phyloP scores from a whole-genome alignment of 1,140 invertebrate genomes.

The Anagrus nilaparvatae region DNA sequence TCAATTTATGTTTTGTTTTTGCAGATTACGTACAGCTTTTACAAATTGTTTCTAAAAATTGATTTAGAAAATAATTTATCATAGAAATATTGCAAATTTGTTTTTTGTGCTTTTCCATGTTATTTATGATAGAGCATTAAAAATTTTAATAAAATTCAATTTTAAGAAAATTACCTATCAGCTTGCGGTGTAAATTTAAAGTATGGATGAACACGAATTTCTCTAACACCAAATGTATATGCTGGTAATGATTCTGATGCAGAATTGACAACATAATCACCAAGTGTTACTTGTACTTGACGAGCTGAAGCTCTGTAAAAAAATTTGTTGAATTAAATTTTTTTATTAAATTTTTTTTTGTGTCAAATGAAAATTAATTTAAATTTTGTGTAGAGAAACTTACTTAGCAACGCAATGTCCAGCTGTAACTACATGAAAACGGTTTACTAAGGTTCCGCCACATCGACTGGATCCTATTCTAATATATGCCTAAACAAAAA shows the following conservation, averaged over 20 bases:
- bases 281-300: constrained; percentile 84
- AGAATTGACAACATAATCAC: constrained; percentile 90
- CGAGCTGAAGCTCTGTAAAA: constrained; percentile 62
- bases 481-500: constrained; percentile 69
- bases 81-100: too few species aligned
- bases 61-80: not conserved
- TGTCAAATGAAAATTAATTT: not conserved
- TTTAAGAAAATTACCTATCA: constrained; percentile 43
- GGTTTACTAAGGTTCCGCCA: constrained; percentile 86
- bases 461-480: constrained; percentile 83
- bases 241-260: constrained; percentile 80
- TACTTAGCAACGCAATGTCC: constrained; percentile 89
- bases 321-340: not conserved
- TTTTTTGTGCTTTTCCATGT: too few species aligned
- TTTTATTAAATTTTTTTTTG: not conserved
- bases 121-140: not conserved
- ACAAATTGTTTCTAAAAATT: too few species aligned
- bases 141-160: not conserved
- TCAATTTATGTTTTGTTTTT: constrained; percentile 1
- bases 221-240: constrained; percentile 79
- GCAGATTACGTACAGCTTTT: too few species aligned
- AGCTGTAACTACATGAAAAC: constrained; percentile 88
- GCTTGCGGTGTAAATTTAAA: constrained; percentile 93
- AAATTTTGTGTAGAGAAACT: constrained; percentile 18
- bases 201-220: constrained; percentile 85